Evolutionary conservation across 2,888 invertebrate species (phyloP).

Genomic region (Tribolium freemani): DNA sequence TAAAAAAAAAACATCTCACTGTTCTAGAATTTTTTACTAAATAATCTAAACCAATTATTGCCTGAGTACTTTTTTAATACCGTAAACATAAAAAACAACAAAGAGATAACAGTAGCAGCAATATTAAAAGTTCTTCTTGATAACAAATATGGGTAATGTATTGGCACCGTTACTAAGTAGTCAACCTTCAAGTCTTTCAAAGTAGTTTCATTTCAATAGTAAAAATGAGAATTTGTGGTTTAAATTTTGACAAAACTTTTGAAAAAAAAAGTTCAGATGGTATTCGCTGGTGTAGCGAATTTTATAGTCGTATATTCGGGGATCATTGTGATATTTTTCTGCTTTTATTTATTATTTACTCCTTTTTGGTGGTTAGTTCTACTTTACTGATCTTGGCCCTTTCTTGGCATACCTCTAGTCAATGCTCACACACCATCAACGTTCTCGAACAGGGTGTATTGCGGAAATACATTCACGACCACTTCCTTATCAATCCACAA

Average conservation of each 20-base stretch:
- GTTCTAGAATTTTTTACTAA: no score
- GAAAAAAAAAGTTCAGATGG: background rate
- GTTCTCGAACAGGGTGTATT: constrained; percentile 75
- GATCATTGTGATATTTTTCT: background rate
- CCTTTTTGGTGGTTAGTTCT: background rate
- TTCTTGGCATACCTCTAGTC: constrained; percentile 84
- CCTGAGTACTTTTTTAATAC: no score
- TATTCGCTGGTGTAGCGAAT: background rate
- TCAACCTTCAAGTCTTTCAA: no score
- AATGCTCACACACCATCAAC: constrained; percentile 73
- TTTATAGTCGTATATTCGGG: background rate
- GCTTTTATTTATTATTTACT: background rate
- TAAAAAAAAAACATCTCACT: no score
- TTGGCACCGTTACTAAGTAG: no score
- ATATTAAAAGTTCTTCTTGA: no score
- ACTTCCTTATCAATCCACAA: constrained; percentile 71
- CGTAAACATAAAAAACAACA: no score
- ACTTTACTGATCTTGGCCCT: constrained; percentile 73
- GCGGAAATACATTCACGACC: constrained; percentile 69
- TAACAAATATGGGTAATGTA: no score
- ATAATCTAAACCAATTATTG: no score
- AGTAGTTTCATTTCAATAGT: no score
- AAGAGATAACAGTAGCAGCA: no score
- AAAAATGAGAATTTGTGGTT: background rate
- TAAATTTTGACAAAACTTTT: background rate